Base-by-base conservation (phyloP, 1,140 invertebrate species). In the Drosophila ironensis region DNA sequence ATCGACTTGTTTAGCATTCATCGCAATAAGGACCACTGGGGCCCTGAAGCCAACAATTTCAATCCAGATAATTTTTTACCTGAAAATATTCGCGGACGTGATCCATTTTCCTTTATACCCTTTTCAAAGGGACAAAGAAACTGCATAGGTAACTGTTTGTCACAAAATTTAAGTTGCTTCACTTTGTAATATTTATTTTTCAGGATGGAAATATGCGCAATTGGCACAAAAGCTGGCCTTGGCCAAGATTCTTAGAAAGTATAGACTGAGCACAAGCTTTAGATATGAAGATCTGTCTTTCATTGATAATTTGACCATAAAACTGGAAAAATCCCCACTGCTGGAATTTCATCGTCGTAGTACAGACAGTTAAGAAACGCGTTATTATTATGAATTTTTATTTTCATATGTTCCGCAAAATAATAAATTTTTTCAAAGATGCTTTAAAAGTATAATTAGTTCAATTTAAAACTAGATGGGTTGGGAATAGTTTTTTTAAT, bases 21-120 rank as follows among this genome's bases (percentile, higher is more conserved):
- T 11, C 71, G 84, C 3, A 73, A 53, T 14, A 51, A 64, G 30
- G 64, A 71, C 1, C 11, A 33, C 33, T 87, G 77, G 81, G 81
- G 81, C n/a, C 25, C 40, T 6, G 51, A 86, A n/a, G 75, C 87
- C 7, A 17, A 61, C 1, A 47, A 17, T n/a, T 89, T 89, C 16
- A 64, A 81, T 72, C 87, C 88, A 2, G 75, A 89, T 22, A 54
- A 82, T 28, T 90, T 90, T 40, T 46, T 82, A 11, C 53, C 68
- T 0, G 50, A 69, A 9, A 81, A 86, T 16, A 42, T 68, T 11
- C 19, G 44, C 4, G 47, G 24, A 2, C 70, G 60, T 37, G 66
- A 81, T 54, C 41, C 75, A 1, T 88, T 71, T 41, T 48, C 70
- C 2, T 88, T 64, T 30, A 67, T 89, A 33, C 86, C 86, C 1